These are phyloP conservation scores for Stegastes partitus DNA, from an alignment of 2,113 vertebrate genomes.

Conservation along the genomic window DNA sequence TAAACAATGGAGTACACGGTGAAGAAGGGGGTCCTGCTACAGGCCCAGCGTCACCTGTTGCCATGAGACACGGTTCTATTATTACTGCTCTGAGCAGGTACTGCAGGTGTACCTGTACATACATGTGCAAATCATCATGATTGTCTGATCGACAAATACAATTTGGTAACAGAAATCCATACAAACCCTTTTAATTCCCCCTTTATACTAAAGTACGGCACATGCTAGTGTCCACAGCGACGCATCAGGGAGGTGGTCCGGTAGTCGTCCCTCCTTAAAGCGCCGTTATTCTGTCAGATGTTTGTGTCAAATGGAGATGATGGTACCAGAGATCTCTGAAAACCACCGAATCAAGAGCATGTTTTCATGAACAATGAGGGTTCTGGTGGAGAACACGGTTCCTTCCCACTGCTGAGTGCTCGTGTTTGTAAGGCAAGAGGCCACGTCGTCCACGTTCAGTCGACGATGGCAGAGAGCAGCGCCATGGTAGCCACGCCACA, in stretches of 20 bases:
- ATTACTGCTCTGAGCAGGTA: slow-evolving; percentile 16
- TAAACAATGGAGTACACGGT: slow-evolving; percentile 28
- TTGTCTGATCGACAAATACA: slow-evolving; percentile 61
- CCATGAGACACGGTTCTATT: neutral
- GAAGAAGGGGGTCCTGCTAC: neutral
- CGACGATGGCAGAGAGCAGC: slow-evolving; percentile 87
- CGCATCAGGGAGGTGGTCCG: neutral
- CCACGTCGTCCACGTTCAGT: slow-evolving; percentile 73
- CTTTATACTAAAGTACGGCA: slow-evolving; percentile 31
- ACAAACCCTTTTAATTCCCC: slow-evolving; percentile 20
- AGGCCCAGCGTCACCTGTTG: slow-evolving; percentile 20
- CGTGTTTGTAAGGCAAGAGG: slow-evolving; percentile 45
- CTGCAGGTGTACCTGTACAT: slow-evolving; percentile 33
- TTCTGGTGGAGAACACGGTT: slow-evolving; percentile 15
- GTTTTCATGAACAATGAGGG: slow-evolving; percentile 16
- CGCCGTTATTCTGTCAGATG: slow-evolving; percentile 43
- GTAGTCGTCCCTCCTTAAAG: slow-evolving; percentile 56
- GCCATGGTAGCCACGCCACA: slow-evolving; percentile 93
- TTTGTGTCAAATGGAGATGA: slow-evolving; percentile 4
- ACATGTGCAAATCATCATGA: slow-evolving; percentile 72
- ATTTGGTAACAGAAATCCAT: slow-evolving; percentile 52
- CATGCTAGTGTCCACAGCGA: slow-evolving; percentile 51
- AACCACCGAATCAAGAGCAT: neutral
- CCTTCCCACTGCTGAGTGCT: slow-evolving; percentile 8
- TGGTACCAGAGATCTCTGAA: neutral